Percentiles rank a stretch among this genome's conserved stretches.
Evolutionary conservation across 2,113 vertebrate genomes (phyloP).

Genomic region (Gallinago paraguaiae): DNA sequence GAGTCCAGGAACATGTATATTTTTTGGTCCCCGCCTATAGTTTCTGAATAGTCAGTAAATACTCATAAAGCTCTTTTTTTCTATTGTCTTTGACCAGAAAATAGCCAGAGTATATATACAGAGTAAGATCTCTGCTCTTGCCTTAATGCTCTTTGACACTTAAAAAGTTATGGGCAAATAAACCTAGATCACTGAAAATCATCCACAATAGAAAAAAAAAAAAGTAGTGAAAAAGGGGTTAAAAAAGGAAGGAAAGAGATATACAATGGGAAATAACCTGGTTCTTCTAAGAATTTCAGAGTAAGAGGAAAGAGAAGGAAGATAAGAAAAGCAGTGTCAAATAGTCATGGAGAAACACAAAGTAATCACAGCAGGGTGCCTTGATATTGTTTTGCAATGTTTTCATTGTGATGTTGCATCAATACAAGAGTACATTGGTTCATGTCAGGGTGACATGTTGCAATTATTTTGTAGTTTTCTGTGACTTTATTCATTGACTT

Average conservation of each 20-base stretch:
- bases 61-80: background rate
- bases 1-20: background rate
- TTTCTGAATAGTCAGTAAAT: background rate
- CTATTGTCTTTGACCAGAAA: background rate
- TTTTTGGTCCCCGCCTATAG: background rate
- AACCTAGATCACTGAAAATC: background rate
- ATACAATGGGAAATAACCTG: background rate
- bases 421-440: background rate
- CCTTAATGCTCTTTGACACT: background rate
- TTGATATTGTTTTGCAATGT: background rate
- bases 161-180: background rate
- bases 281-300: background rate
- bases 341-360: background rate
- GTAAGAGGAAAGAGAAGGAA: background rate
- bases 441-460: background rate
- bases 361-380: background rate
- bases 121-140: background rate
- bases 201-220: background rate
- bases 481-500: background rate
- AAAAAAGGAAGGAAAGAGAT: background rate
- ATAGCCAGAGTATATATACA: background rate
- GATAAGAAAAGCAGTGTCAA: background rate
- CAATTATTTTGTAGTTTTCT: constrained; percentile 9
- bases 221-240: background rate
- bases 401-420: background rate